These are phyloP conservation scores for Darevskia nairensis DNA, from an alignment of 2,797 vertebrate species.

Conservation along the genomic window DNA sequence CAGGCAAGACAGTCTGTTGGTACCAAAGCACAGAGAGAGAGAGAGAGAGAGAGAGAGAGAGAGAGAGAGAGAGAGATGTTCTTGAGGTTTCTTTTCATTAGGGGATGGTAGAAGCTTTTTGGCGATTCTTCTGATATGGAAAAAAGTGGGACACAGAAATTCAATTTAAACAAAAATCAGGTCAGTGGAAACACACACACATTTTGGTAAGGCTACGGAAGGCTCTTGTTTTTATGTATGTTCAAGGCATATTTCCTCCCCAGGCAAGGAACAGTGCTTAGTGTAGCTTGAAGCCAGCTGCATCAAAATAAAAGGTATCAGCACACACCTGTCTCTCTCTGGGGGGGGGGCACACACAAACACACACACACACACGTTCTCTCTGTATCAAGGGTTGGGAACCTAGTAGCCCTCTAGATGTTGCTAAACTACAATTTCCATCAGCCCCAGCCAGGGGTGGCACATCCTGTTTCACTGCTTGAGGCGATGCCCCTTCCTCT, in stretches of 20 bases:
- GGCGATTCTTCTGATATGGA: not conserved
- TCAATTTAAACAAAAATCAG: not conserved
- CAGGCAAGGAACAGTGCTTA: not conserved
- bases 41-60: not conserved
- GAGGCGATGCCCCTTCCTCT: too few species aligned
- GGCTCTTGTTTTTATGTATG: not conserved
- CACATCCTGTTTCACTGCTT: too few species aligned
- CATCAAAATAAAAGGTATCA: not conserved
- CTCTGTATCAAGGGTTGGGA: too few species aligned
- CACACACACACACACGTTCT: too few species aligned
- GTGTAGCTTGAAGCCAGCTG: not conserved
- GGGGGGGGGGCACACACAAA: too few species aligned
- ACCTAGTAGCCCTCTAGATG: too few species aligned
- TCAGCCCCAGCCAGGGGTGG: too few species aligned
- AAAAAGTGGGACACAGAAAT: not conserved
- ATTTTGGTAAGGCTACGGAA: not conserved
- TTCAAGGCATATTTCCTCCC: not conserved
- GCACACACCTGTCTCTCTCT: too few species aligned
- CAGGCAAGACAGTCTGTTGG: not conserved
- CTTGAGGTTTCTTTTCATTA: not conserved
- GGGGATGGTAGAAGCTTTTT: not conserved
- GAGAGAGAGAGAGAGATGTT: not conserved
- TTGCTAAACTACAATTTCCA: too few species aligned
- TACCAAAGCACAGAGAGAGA: not conserved
- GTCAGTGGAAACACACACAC: not conserved